Evolutionary conservation across 2,888 invertebrate genomes (phyloP).

Genomic region (Melieria omissa): DNA sequence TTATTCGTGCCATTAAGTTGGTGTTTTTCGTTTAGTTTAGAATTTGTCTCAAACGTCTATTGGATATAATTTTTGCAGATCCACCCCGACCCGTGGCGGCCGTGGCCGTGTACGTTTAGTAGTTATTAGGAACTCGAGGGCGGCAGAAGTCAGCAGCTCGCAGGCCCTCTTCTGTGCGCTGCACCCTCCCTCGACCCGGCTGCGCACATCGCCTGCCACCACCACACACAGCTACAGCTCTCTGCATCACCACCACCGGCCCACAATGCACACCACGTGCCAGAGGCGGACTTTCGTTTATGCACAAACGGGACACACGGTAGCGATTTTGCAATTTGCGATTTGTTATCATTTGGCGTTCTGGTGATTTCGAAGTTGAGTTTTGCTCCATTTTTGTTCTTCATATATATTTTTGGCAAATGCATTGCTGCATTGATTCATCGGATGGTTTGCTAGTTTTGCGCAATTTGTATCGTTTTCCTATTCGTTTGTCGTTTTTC

Average conservation of each 20-base stretch:
- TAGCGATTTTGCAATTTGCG: slow-evolving; percentile 51
- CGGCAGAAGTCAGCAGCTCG: not conserved
- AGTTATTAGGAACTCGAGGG: no score
- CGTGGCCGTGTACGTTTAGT: slow-evolving; percentile 2
- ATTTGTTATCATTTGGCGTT: slow-evolving; percentile 44
- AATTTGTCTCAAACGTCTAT: slow-evolving; percentile 61
- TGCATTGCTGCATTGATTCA: slow-evolving; percentile 35
- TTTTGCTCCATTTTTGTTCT: slow-evolving; percentile 51
- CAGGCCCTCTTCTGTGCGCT: not conserved
- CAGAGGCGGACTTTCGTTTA: slow-evolving; percentile 49
- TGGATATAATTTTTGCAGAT: slow-evolving; percentile 58
- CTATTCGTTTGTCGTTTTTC: slow-evolving; percentile 6
- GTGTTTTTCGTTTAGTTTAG: slow-evolving; percentile 51
- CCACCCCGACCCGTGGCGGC: slow-evolving; percentile 40
- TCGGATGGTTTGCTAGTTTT: slow-evolving; percentile 45
- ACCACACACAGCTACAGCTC: not conserved
- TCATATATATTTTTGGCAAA: slow-evolving; percentile 50
- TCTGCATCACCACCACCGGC: slow-evolving; percentile 1
- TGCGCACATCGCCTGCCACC: no score
- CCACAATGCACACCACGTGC: not conserved
- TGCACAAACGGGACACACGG: slow-evolving; percentile 62
- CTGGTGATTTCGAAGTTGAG: slow-evolving; percentile 55
- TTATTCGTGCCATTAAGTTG: slow-evolving; percentile 51
- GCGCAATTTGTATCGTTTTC: slow-evolving; percentile 25
- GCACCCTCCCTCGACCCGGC: slow-evolving; percentile 1